phyloP scores from a whole-genome alignment of 2,888 invertebrate species.

The Ceraclea dissimilis region DNA sequence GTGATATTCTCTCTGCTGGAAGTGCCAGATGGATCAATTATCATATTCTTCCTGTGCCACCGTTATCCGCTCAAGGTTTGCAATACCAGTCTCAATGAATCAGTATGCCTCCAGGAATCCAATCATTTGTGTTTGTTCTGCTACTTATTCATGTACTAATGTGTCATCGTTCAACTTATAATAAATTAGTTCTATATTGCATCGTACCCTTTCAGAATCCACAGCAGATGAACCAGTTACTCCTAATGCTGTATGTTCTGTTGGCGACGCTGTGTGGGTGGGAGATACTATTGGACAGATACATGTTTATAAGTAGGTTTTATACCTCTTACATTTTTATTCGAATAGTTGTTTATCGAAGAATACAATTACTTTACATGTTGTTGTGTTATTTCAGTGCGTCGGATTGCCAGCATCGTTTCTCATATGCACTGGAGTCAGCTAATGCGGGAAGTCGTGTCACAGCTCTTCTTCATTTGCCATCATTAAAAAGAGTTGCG shows the following conservation, averaged over 20 bases:
- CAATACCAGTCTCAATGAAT: no score
- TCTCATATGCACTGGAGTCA: constrained; percentile 61
- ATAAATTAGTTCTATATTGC: no score
- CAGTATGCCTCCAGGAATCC: not conserved
- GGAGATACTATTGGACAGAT: constrained; percentile 83
- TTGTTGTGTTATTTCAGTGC: constrained; percentile 42
- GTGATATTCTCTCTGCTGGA: constrained; percentile 34
- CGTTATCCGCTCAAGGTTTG: constrained; percentile 17
- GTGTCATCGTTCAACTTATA: no score
- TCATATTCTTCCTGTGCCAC: constrained; percentile 40
- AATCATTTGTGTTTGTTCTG: no score
- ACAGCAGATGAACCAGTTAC: constrained; percentile 42
- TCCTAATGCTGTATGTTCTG: constrained; percentile 66
- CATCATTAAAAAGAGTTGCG: constrained; percentile 64
- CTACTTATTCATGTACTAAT: no score
- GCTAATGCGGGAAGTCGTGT: constrained; percentile 58
- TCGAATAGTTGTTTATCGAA: not conserved
- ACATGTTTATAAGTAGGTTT: constrained; percentile 65
- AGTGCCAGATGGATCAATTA: constrained; percentile 56
- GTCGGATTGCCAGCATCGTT: constrained; percentile 49
- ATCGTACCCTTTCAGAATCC: constrained; percentile 13
- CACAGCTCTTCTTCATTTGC: constrained; percentile 59
- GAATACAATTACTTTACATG: constrained; percentile 1
- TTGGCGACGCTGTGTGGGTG: constrained; percentile 77
- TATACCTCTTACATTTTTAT: not conserved